These are phyloP conservation scores for Upupa epops DNA, from an alignment of 2,113 vertebrate genomes.

Conservation along the genomic window DNA sequence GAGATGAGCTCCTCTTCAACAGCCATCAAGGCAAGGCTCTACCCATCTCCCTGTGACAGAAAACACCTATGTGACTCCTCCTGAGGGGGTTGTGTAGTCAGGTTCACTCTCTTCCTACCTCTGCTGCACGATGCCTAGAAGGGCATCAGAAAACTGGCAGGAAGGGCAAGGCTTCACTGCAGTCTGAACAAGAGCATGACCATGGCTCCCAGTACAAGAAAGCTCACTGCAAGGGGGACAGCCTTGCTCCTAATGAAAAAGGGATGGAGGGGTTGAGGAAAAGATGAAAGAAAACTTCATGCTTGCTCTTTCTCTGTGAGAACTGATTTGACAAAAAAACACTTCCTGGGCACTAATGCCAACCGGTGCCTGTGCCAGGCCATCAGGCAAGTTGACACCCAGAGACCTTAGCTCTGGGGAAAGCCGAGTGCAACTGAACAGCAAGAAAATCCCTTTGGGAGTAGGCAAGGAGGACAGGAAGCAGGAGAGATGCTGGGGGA, in stretches of 20 bases:
- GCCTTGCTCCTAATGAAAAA: no score
- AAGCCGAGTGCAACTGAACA: not conserved
- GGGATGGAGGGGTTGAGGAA: not conserved
- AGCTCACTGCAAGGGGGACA: fast-evolving
- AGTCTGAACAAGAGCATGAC: fast-evolving
- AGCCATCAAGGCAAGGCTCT: not conserved
- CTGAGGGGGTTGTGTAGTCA: not conserved
- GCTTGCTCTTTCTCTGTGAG: not conserved
- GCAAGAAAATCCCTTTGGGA: not conserved
- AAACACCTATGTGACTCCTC: not conserved
- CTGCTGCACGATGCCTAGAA: not conserved
- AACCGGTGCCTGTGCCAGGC: not conserved
- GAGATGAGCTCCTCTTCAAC: not conserved
- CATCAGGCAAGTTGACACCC: not conserved
- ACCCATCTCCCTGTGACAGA: not conserved
- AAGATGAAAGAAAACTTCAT: not conserved
- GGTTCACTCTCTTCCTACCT: not conserved
- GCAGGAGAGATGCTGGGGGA: fast-evolving
- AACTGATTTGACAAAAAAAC: not conserved
- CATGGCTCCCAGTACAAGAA: fast-evolving
- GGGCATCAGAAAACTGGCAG: not conserved
- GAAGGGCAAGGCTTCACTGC: not conserved
- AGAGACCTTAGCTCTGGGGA: not conserved
- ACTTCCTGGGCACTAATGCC: not conserved
- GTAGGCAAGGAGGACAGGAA: not conserved